phyloP scores from a whole-genome alignment of 2,888 invertebrate species.

The Tribolium freemani region DNA sequence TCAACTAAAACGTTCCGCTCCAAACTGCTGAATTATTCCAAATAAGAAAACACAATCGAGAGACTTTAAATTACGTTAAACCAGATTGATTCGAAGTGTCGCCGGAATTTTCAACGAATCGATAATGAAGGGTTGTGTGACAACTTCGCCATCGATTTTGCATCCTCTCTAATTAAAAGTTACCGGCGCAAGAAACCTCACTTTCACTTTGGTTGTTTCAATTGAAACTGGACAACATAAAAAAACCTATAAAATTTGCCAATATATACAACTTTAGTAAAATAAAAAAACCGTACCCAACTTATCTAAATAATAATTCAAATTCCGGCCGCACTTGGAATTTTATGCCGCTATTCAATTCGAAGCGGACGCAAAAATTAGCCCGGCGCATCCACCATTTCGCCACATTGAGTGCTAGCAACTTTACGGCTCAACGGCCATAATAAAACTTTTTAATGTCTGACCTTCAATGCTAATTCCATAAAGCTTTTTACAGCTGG shows the following conservation, averaged over 20 bases:
- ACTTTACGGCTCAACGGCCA: conserved; percentile 10
- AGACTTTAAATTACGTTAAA: conserved; percentile 17
- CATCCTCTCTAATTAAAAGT: conserved; percentile 25
- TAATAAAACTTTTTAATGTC: conserved; percentile 18
- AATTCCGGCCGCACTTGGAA: neutral
- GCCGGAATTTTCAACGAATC: conserved; percentile 1
- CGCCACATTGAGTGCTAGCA: neutral
- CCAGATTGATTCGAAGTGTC: conserved; percentile 18
- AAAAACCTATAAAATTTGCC: too few species aligned
- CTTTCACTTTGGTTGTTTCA: conserved; percentile 26
- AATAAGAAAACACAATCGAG: conserved; percentile 26
- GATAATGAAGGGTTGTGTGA: conserved; percentile 23
- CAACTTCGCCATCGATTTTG: conserved; percentile 19
- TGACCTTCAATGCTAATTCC: conserved; percentile 10
- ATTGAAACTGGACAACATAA: neutral
- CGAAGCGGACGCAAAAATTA: conserved; percentile 3
- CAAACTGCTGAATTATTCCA: conserved; percentile 25
- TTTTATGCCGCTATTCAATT: neutral
- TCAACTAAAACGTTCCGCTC: conserved; percentile 16
- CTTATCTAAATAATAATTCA: too few species aligned
- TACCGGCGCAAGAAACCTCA: neutral
- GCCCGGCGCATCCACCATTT: conserved; percentile 28
- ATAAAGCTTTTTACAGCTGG: neutral
- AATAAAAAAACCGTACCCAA: too few species aligned
- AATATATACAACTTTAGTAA: too few species aligned